Conservation (phyloP, 2,113 vertebrate species). For the Tragelaphus strepsiceros region DNA sequence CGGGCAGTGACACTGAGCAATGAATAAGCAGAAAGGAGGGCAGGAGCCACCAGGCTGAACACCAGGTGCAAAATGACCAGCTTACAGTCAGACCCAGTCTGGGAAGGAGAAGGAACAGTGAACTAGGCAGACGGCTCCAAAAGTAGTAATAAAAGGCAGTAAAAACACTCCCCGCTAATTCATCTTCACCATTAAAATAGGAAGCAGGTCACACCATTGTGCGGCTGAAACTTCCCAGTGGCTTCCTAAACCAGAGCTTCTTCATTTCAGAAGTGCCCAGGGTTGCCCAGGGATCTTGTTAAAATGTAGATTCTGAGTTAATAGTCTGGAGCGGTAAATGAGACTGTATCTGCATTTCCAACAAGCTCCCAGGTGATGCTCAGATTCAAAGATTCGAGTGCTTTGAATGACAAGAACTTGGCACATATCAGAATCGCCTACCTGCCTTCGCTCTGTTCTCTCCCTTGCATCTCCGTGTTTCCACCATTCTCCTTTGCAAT, state of each 20-base stretch:
- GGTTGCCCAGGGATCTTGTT: neutral
- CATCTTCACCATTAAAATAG: neutral
- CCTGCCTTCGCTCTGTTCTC: neutral
- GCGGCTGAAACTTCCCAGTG: neutral
- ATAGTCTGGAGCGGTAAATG: neutral
- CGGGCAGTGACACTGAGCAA: accelerated
- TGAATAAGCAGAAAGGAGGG: neutral
- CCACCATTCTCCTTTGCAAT: neutral
- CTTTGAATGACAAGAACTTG: neutral
- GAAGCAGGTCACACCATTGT: neutral
- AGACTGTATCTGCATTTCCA: neutral
- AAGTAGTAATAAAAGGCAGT: neutral
- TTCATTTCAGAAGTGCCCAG: neutral
- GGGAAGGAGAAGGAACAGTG: neutral
- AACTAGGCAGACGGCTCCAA: neutral
- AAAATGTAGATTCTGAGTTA: neutral
- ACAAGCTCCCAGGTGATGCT: neutral
- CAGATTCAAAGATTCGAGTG: neutral
- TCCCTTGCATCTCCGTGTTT: accelerated
- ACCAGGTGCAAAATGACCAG: neutral
- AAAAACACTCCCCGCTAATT: neutral
- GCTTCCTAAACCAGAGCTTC: neutral
- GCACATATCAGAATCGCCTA: neutral
- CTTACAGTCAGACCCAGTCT: neutral
- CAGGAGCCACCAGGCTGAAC: neutral